Conservation (phyloP, 2,113 vertebrate genomes). For the Pelodiscus sinensis region DNA sequence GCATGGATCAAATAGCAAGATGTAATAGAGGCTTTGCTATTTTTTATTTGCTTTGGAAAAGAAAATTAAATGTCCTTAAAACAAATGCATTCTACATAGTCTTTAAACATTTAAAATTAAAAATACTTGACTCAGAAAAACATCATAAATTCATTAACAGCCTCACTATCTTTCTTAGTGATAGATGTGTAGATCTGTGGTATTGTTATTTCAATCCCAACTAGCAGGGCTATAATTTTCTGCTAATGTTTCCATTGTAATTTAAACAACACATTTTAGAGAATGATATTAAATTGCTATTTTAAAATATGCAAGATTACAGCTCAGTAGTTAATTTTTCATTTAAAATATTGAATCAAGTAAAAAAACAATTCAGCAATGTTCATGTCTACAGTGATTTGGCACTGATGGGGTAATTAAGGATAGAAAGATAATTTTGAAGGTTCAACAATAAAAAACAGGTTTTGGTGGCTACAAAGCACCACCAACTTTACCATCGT, state of each 20-base stretch:
- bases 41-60: conserved; percentile 41
- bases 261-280: not conserved
- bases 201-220: not conserved
- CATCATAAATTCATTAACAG: not conserved
- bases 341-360: not conserved
- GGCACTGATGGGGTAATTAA: not conserved
- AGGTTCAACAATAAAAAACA: not conserved
- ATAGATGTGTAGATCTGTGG: not conserved
- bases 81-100: not conserved
- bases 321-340: not conserved
- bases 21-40: not conserved
- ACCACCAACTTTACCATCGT: rapidly evolving
- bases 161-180: not conserved
- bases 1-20: not conserved
- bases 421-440: not conserved
- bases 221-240: not conserved
- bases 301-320: not conserved
- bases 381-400: not conserved
- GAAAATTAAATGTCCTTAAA: conserved; percentile 32
- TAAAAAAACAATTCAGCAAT: not conserved
- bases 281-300: not conserved
- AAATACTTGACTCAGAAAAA: conserved; percentile 15
- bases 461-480: not conserved
- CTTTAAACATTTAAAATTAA: conserved; percentile 12
- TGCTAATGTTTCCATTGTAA: not conserved